Base-by-base conservation (phyloP, 2,888 invertebrate species). In the Hyposoter didymator region DNA sequence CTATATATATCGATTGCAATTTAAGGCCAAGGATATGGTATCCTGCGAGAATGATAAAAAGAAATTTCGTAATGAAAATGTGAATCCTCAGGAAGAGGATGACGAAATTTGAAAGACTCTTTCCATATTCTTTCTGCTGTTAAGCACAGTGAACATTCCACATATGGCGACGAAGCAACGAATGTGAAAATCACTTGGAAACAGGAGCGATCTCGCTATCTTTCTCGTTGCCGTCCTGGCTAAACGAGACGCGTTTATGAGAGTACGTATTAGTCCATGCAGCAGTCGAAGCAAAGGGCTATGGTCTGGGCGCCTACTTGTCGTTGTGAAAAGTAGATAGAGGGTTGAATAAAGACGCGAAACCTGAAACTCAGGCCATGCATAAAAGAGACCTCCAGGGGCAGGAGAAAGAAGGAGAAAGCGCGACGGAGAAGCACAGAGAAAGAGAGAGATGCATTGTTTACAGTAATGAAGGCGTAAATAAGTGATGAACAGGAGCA, bases 391-490 rank as follows among this genome's bases (percentile, higher is more conserved):
- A 72, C 64, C 32, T 55, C 55, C 64, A 55, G 66, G 79, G 19
- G 59, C 8, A 59, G 62, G 76, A 52, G 49, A 78, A 70, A 62
- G 67, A 64, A 43, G 74, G 64, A 59, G 17, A 59, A 73, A 64
- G 72, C n/a, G 66, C 49, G 80, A 45, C 69, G 79, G 70, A 82
- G 70, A 45, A 64, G 28, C 80, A 89, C 88, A 88, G 85, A 88
- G 87, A 88, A 89, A 90, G 89, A 78, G 89, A 90, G 87, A 89
- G 90, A 89, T 88, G 89, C 90, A 92, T 92, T 92, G 92, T 92
- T 92, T 92, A 92, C 91, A 90, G 92, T 92, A 92, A 92, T 92
- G 92, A 92, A 92, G 91, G 91, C 91, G 91, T 92, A 92, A 92
- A 92, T 92, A 92, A 92, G 90, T 90, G 89, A 91, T 90, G 92